phyloP scores from a whole-genome alignment of 1,140 invertebrate genomes.

The Armadillidium nasatum region DNA sequence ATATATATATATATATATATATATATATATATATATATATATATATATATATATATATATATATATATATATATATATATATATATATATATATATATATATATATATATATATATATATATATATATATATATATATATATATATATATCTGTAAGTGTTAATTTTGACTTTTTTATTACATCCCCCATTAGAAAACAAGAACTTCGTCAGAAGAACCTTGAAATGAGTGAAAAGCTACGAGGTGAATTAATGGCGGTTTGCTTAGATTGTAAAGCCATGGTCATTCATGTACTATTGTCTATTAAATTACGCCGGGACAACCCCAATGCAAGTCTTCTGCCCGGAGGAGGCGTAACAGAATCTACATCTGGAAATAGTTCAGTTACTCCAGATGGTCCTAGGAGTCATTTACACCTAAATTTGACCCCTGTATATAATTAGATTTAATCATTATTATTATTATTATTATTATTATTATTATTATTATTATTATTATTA shows the following conservation, averaged over 20 bases:
- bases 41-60: no score
- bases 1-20: no score
- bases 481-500: background rate
- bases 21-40: no score
- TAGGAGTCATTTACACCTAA: slow-evolving; percentile 39
- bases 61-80: no score
- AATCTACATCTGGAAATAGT: background rate
- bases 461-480: background rate
- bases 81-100: no score
- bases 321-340: slow-evolving; percentile 13
- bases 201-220: slow-evolving; percentile 50
- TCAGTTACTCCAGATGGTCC: slow-evolving; percentile 31
- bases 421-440: slow-evolving; percentile 41
- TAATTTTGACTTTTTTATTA: no score
- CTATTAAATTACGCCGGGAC: slow-evolving; percentile 39
- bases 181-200: slow-evolving; percentile 4
- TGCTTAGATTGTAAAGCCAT: slow-evolving; percentile 91
- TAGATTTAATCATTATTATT: slow-evolving; percentile 21
- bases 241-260: slow-evolving; percentile 77
- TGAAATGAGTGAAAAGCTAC: slow-evolving; percentile 58
- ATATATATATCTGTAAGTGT: no score
- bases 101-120: no score
- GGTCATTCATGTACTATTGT: slow-evolving; percentile 84
- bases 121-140: no score
- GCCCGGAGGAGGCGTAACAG: background rate